Base-by-base conservation (phyloP, 2,113 vertebrate genomes). In the Cynocephalus volans region DNA sequence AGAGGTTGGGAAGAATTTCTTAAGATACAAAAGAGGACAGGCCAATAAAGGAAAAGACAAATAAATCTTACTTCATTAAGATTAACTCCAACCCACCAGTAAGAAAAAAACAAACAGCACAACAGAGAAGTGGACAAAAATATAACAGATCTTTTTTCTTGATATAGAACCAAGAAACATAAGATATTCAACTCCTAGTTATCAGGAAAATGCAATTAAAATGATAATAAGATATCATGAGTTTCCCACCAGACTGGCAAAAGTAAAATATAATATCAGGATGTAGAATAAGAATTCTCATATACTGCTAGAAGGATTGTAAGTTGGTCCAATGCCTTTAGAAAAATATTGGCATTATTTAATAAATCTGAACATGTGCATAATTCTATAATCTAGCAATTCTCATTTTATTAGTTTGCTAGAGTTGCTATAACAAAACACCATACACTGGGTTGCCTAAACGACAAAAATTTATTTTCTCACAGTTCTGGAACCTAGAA, bases 31-130 rank as follows among this genome's bases (percentile, higher is more conserved):
- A 82, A 81, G 33, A 88, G 15, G 60, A 90, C 21, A 82, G 7
- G 28, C 21, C 65, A 83, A 76, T 48, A 33, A 90, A 58, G 10
- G 33, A 75, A 75, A 75, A 23, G 23, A 48, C 17, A 48, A 26
- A 72, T 21, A 79, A 65, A 83, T 67, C 58, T 77, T 77, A 76
- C 69, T 79, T 79, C 45, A 90, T 45, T 93, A 45, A 92, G 85
- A 65, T 64, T 64, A 92, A 65, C 50, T 87, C 18, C 12, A 80
- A 80, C 15, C 11, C 23, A 58, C 23, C 31, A 82, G 48, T 87
- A 79, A 58, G 6, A 65, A 65, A 58, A 81, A 67, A 91, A 52
- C 19, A 73, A 58, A 41, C 21, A 79, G 31, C 31, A 41, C 26
- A 77, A 41, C 62, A 56, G 18, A 85, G 65, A 85, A 56, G 36